Evolutionary conservation across 1,140 invertebrate genomes (phyloP), one percentile per base, ranked within the genome.

Genomic region (Zaprionus lachaisei): DNA sequence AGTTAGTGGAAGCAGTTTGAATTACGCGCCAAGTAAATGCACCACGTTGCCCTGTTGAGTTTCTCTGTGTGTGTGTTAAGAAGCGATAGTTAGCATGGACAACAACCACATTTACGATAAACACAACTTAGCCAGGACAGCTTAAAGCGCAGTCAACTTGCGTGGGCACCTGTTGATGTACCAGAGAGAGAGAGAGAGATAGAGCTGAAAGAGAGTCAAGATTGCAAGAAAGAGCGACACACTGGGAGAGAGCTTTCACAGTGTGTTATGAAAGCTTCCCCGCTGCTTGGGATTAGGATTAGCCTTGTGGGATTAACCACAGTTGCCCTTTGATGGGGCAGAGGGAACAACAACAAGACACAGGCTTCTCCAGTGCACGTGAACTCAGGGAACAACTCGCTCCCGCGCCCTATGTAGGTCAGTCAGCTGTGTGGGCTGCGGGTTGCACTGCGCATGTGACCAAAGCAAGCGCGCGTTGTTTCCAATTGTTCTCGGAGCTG

Each of bases 371-470:
- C n/a, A 86, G 83, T 87, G 63, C 83, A 83, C 41, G 49, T 84
- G 84, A 64, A 87, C 47, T 12, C 20, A 51, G 14, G 47, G 17
- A 24, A 51, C 47, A 24, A 20, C 41, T 9, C 41, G 6, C 41
- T 3, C 41, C 5, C n/a, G 7, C 14, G 37, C 37, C 37, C 41
- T 66, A 89, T 89, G 81, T 90, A 84, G 84, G 84, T 89, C 84
- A 89, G 84, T 76, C 84, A 87, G 84, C 84, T 89, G 84, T 77
- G 54, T 47, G 24, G n/a, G 26, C 41, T 64, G 54, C 72, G 15
- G 12, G 17, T 62, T 14, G 31, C 57, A 28, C 20, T 91, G 89
- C 90, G 90, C 90, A 92, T 92, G 90, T 92, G 89, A 87, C 85
- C 84, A 67, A 70, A 74, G 38, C 31, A 34, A 34, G 31, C 31